Percentiles rank a stretch among this genome's conserved stretches.
These are phyloP conservation scores for Pelobates fuscus DNA, from an alignment of 2,113 vertebrate genomes.

Conservation along the genomic window DNA sequence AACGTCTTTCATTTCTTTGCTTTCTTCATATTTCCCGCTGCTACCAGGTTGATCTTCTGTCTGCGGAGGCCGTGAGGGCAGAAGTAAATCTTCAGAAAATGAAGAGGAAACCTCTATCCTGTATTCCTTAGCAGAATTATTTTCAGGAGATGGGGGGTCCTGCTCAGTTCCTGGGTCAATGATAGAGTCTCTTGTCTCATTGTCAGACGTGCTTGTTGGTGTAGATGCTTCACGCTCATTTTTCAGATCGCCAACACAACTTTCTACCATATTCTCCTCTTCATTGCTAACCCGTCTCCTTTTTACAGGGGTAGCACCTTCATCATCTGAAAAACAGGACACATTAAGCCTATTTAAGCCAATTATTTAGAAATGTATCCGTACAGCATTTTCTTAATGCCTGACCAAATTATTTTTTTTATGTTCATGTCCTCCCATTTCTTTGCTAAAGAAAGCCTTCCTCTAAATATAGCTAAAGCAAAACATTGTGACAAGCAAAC, in stretches of 20 bases:
- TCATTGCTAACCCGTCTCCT: slow-evolving; percentile 89
- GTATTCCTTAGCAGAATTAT: slow-evolving; percentile 80
- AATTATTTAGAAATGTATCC: too few relatives aligned
- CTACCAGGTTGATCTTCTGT: slow-evolving; percentile 60
- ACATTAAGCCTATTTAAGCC: neutral
- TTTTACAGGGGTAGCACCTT: slow-evolving; percentile 93
- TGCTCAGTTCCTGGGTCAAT: slow-evolving; percentile 98
- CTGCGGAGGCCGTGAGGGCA: slow-evolving; percentile 69
- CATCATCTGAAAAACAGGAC: slow-evolving; percentile 73
- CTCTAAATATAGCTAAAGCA: too few relatives aligned
- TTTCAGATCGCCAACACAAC: slow-evolving; percentile 74
- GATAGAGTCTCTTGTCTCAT: slow-evolving; percentile 94
- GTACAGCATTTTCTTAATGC: too few relatives aligned
- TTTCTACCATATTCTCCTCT: slow-evolving; percentile 75
- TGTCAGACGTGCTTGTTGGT: slow-evolving; percentile 94
- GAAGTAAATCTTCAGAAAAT: slow-evolving; percentile 74
- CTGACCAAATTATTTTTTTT: too few relatives aligned
- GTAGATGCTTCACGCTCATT: slow-evolving; percentile 85
- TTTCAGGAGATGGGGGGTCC: slow-evolving; percentile 89
- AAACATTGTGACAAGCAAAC: too few relatives aligned
- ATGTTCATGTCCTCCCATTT: too few relatives aligned
- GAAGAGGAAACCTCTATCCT: slow-evolving; percentile 84
- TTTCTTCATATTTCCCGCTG: slow-evolving; percentile 70
- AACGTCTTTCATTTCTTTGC: slow-evolving; percentile 74
- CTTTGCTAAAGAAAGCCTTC: too few relatives aligned